These are phyloP conservation scores for Stegastes partitus DNA, from an alignment of 2,113 vertebrate genomes.

Conservation along the genomic window DNA sequence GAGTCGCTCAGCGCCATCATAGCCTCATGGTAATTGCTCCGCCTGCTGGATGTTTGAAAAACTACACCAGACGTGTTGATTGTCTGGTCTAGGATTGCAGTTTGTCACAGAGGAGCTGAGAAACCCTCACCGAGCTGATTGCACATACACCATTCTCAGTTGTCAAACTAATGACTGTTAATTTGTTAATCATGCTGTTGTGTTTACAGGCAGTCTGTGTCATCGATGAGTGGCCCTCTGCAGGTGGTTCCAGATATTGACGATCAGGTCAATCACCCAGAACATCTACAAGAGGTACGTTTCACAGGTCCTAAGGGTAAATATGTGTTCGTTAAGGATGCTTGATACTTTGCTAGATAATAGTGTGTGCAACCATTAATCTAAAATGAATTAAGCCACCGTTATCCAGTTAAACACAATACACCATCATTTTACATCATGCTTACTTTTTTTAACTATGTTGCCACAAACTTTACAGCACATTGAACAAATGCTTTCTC, in stretches of 20 bases:
- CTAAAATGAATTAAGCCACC: not conserved
- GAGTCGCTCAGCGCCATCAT: conserved; percentile 97
- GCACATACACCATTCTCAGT: not conserved
- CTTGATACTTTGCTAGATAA: not conserved
- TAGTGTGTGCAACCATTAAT: not conserved
- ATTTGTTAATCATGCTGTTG: conserved; percentile 4
- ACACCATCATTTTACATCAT: not conserved
- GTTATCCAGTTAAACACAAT: too few species aligned
- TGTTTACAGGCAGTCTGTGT: conserved; percentile 94
- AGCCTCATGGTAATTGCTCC: conserved; percentile 90
- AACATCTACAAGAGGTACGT: conserved; percentile 93
- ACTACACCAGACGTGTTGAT: not conserved
- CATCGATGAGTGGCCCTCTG: conserved; percentile 94
- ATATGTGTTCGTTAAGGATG: not conserved
- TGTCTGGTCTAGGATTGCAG: not conserved
- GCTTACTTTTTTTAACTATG: not conserved
- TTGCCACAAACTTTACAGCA: not conserved
- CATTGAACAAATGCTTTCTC: conserved; percentile 38
- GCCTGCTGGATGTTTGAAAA: conserved; percentile 52
- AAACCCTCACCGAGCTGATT: too few species aligned
- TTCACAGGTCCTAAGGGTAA: not conserved
- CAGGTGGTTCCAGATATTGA: conserved; percentile 99
- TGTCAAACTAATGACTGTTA: not conserved
- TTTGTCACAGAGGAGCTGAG: too few species aligned
- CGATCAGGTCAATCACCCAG: conserved; percentile 92